Evolutionary conservation across 2,888 invertebrate species (phyloP).

Genomic region (Sicus ferrugineus): DNA sequence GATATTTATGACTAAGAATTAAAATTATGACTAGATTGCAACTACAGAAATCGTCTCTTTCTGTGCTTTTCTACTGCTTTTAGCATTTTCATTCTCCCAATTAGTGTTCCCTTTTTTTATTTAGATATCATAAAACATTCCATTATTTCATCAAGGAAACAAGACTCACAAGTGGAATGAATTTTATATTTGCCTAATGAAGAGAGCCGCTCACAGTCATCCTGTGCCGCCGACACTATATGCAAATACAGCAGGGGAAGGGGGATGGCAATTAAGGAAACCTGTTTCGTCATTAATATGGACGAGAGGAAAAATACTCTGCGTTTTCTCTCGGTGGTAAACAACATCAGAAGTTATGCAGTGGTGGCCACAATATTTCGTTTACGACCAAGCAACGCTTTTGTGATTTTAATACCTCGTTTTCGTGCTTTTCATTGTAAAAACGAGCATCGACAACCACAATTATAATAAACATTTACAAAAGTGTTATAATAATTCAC

Average conservation of each 20-base stretch:
- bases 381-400: no score
- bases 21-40: not conserved
- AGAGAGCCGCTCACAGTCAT: not conserved
- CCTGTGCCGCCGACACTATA: not conserved
- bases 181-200: not conserved
- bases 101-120: not conserved
- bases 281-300: not conserved
- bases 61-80: not conserved
- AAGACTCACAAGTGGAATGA: not conserved
- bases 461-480: no score
- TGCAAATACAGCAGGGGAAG: slow-evolving; percentile 10
- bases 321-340: no score
- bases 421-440: no score
- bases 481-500: no score
- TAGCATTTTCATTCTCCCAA: no score
- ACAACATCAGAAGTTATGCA: no score
- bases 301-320: not conserved
- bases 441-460: no score
- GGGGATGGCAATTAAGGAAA: slow-evolving; percentile 4
- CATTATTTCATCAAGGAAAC: no score
- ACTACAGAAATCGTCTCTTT: not conserved
- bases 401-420: no score
- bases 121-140: not conserved
- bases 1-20: not conserved
- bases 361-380: no score